A percentile compares a stretch with the other conserved stretches of the same genome.
Conservation (phyloP, 2,797 vertebrate genomes). For the Tenualosa ilisha region DNA sequence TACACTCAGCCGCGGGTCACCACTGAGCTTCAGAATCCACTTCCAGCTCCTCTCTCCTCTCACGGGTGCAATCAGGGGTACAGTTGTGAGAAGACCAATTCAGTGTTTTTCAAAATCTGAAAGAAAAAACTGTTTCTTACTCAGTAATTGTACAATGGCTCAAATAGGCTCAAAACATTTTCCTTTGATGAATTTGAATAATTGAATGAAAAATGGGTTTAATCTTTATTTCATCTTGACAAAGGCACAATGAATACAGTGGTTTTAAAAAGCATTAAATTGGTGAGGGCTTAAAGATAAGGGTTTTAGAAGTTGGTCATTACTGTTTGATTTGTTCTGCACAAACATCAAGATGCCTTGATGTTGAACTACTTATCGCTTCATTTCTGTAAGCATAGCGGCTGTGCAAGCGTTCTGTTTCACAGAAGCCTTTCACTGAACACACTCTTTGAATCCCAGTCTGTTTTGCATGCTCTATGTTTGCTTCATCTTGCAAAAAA, state of each 20-base stretch:
- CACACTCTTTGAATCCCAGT: neutral
- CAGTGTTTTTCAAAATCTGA: neutral
- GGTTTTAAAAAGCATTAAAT: neutral
- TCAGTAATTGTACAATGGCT: neutral
- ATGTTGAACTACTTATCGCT: neutral
- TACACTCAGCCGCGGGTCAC: neutral
- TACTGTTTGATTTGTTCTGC: neutral
- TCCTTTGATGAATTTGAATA: neutral
- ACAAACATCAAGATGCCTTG: neutral
- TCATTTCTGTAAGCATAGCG: neutral
- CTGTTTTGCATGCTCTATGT: neutral
- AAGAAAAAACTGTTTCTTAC: neutral
- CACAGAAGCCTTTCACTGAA: neutral
- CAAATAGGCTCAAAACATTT: neutral
- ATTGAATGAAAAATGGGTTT: neutral
- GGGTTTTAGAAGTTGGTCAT: neutral
- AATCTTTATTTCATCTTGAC: neutral
- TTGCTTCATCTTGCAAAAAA: neutral
- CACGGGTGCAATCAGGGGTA: neutral
- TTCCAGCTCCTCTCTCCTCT: neutral
- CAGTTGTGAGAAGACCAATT: neutral
- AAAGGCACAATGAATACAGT: conserved; percentile 13
- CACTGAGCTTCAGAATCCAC: neutral
- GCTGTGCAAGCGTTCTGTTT: neutral
- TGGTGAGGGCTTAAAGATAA: neutral